Conservation (phyloP, 2,888 invertebrate species). For the Ariolimax columbianus region DNA sequence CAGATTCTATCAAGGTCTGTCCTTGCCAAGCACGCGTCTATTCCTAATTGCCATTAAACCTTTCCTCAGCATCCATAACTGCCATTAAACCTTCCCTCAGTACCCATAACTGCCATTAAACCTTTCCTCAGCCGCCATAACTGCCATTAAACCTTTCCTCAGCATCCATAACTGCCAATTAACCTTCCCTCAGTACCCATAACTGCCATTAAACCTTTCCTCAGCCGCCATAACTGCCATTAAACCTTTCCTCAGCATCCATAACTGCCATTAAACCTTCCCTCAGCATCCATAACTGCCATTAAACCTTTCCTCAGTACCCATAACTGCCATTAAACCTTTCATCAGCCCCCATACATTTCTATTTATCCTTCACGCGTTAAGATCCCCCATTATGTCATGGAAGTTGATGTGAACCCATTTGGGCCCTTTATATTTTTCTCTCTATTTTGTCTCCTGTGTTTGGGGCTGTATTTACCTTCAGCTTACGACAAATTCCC, state of each 20-base stretch:
- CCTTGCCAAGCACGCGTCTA: not conserved
- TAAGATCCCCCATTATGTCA: constrained; percentile 6
- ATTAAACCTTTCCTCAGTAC: not conserved
- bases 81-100: too few relatives aligned
- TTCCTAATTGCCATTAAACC: not conserved
- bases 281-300: too few relatives aligned
- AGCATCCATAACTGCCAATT: too few relatives aligned
- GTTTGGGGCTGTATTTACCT: not conserved
- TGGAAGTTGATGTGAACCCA: constrained; percentile 12
- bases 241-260: too few relatives aligned
- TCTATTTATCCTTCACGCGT: constrained; percentile 3
- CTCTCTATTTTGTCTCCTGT: not conserved
- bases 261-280: too few relatives aligned
- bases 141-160: too few relatives aligned
- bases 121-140: too few relatives aligned
- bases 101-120: too few relatives aligned
- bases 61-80: too few relatives aligned
- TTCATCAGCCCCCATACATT: not conserved
- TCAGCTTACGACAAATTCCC: not conserved
- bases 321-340: not conserved
- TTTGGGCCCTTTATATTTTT: not conserved
- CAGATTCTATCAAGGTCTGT: not conserved
- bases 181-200: too few relatives aligned
- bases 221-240: too few relatives aligned
- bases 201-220: too few relatives aligned